Conservation (phyloP, 1,140 invertebrate species). For the Stegodyphus mimosarum region DNA sequence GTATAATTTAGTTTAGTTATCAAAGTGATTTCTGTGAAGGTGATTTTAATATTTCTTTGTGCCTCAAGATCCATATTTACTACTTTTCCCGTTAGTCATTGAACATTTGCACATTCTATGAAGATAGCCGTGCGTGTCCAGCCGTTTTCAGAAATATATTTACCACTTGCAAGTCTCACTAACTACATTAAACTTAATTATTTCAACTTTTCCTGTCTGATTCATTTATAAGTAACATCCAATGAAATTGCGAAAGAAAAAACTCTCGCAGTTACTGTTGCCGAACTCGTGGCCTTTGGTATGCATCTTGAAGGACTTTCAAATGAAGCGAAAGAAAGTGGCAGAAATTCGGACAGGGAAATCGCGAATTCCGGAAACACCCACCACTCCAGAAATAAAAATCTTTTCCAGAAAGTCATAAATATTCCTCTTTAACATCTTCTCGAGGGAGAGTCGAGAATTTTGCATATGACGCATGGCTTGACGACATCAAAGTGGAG, state of each 20-base stretch:
- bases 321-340: constrained; percentile 10
- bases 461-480: constrained; percentile 56
- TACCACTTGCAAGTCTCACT: background rate
- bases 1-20: no score
- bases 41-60: no score
- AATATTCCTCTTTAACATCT: constrained; percentile 56
- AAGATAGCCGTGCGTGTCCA: no score
- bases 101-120: no score
- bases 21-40: no score
- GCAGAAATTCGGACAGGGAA: background rate
- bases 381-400: constrained; percentile 31
- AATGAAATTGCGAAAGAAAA: background rate
- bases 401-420: constrained; percentile 45
- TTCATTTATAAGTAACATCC: background rate
- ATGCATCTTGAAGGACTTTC: background rate
- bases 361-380: constrained; percentile 41
- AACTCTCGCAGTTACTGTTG: background rate
- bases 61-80: no score
- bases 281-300: background rate
- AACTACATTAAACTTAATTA: background rate
- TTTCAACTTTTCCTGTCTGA: background rate
- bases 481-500: constrained; percentile 56
- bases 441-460: background rate
- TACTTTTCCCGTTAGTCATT: no score
- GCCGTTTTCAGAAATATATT: no score